phyloP scores from a whole-genome alignment of 2,888 invertebrate species.

The Ypsolopha sequella region DNA sequence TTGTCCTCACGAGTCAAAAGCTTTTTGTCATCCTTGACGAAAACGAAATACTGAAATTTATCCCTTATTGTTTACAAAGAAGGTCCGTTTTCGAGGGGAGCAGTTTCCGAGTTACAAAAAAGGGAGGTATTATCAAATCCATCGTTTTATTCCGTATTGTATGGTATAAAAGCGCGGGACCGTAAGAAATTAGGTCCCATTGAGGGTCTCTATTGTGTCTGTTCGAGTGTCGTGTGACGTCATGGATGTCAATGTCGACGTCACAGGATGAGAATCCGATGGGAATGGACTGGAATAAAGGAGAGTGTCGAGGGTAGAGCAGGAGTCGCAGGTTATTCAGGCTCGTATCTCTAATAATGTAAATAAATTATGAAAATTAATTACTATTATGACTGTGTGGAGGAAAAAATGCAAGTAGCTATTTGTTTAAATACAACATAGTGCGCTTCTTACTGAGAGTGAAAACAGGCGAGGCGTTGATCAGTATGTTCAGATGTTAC shows the following conservation, averaged over 20 bases:
- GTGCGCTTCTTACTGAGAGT: too few species aligned
- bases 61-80: slow-evolving; percentile 9
- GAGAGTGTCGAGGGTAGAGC: too few species aligned
- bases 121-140: background rate
- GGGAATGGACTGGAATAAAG: too few species aligned
- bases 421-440: too few species aligned
- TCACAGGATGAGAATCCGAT: slow-evolving; percentile 6
- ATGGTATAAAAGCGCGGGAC: slow-evolving; percentile 46
- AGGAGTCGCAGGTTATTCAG: too few species aligned
- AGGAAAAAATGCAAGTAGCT: too few species aligned
- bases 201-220: slow-evolving; percentile 39
- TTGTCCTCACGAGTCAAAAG: slow-evolving; percentile 44
- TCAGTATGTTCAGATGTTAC: too few species aligned
- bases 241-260: slow-evolving; percentile 21
- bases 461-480: too few species aligned
- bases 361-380: too few species aligned
- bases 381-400: too few species aligned
- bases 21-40: slow-evolving; percentile 24
- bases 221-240: slow-evolving; percentile 6
- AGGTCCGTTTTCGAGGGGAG: background rate
- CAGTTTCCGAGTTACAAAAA: background rate
- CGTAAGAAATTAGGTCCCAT: slow-evolving; percentile 65
- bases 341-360: too few species aligned
- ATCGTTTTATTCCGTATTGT: slow-evolving; percentile 14
- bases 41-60: slow-evolving; percentile 2